Evolutionary conservation across 2,888 invertebrate species (phyloP), one percentile per base, ranked within the genome.

Genomic region (Cheilosia variabilis): DNA sequence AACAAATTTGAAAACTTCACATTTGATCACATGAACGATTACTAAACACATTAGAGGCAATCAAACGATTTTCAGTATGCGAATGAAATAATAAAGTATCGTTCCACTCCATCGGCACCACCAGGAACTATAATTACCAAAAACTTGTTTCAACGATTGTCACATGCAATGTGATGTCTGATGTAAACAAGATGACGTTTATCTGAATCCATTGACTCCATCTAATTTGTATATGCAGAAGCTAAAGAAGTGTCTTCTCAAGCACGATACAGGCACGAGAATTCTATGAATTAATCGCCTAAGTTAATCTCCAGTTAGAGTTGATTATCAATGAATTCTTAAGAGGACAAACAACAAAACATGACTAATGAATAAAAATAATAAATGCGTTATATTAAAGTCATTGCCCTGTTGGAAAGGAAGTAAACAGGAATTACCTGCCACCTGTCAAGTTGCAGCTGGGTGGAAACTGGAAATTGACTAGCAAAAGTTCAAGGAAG

Each of bases 71-170:
- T 13, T 31, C 55, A 19, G 19, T 43, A 45, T 57, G 68, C 53
- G 68, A 34, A 55, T 45, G 27, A 57, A 68, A 57, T 68, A 57
- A 55, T 50, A 43, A 68, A 45, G 53, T 31, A 15, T 43, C n/a
- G 27, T 19, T 45, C 19, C 43, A 10, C 31, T 22, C n/a, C 43
- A 22, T 71, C 24, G 71, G 71, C 50, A 58, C 71, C 41, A 17
- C 27, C 52, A 41, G 60, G 58, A 52, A 62, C 60, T 24, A 41
- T 53, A 52, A 27, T 31, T 31, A 37, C n/a, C 17, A 19, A 65
- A 65, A 55, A 72, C 10, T 19, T 53, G 37, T 55, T 75, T 9
- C 65, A 15, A 41, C 47, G 53, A 45, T 37, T 65, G 37, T 65
- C 65, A 66, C 57, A 57, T 75, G 75, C 63, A n/a, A 22, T 7